Evolutionary conservation across 2,113 vertebrate species (phyloP), one percentile per base, ranked within the genome.

Genomic region (Aix galericulata): DNA sequence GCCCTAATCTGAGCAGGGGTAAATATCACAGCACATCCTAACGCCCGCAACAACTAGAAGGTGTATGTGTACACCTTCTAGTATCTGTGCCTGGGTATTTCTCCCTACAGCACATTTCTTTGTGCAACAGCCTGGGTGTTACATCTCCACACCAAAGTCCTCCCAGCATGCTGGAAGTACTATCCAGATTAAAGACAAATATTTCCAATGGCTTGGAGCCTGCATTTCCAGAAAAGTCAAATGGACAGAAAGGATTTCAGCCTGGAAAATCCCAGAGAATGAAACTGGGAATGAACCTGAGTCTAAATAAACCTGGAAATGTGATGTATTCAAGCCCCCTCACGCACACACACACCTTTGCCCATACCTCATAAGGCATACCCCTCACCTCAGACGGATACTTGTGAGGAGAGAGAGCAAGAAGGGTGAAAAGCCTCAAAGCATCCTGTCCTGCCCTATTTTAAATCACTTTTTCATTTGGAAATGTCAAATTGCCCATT

Each of bases 251-350:
- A 52, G 31, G 16, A 68, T 17, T 85, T 82, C 38, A 68, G 23
- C 58, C 68, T 59, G 31, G 48, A 81, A 77, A 81, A 81, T 40
- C 59, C 17, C 48, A 40, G 44, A 50, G 48, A 64, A 64, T 11
- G 8, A 44, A 25, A 78, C 2, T 29, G n/a, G 31, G 8, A 73
- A 42, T 34, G 48, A n/a, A 59, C 18, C 12, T 38, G 2, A 5
- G 6, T 55, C 46, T 55, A 72, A 83, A 55, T n/a, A 59, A 63
- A 89, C 9, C 20, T 48, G 40, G 8, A 36, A 85, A 66, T 22
- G 1, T 66, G 77, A 71, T 1, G 1, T 7, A 2, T 40, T 64
- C 13, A 72, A 48, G 25, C 5, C 7, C 12, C 17, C 1, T 22
- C n/a, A 21, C 20, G 21, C 46, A 22, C 46, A 48, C 46, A 48